A percentile compares a stretch with the other conserved stretches of the same genome.
Evolutionary conservation across 2,113 vertebrate genomes (phyloP).

Genomic region (Ptilonorhynchus violaceus): DNA sequence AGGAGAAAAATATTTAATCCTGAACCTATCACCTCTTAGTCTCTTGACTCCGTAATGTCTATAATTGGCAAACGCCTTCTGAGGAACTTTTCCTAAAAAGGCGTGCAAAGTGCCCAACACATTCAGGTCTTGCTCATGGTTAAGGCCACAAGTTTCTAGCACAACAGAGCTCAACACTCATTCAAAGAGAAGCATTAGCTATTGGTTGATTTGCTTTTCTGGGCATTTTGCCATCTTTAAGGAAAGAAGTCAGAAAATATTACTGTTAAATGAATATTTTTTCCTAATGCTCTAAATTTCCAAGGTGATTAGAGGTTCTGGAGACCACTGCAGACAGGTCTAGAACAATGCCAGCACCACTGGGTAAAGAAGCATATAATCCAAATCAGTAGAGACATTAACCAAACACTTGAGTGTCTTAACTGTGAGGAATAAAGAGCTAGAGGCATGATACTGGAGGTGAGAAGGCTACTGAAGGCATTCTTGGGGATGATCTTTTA

Average conservation of each 20-base stretch:
- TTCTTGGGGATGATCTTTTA: constrained; percentile 41
- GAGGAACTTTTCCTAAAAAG: not conserved
- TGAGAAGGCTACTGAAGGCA: constrained; percentile 29
- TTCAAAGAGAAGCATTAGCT: not conserved
- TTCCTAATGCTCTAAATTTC: not conserved
- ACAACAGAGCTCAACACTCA: not conserved
- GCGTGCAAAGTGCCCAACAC: fast-evolving
- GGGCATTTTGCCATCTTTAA: not conserved
- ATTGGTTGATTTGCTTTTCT: not conserved
- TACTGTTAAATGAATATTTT: not conserved
- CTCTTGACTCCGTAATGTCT: not conserved
- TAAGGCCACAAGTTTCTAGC: not conserved
- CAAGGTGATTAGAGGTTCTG: not conserved
- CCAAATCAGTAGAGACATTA: not conserved
- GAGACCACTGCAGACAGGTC: not conserved
- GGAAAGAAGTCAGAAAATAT: not conserved
- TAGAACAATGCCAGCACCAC: not conserved
- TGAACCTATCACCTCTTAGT: not conserved
- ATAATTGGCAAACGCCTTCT: not conserved
- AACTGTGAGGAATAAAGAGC: not conserved
- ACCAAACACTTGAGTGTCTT: not conserved
- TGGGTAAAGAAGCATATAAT: not conserved
- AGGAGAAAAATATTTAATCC: not conserved
- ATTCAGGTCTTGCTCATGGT: not conserved
- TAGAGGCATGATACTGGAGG: not conserved